Conservation (phyloP, 2,797 vertebrate species). For the Diplodus sargus region DNA sequence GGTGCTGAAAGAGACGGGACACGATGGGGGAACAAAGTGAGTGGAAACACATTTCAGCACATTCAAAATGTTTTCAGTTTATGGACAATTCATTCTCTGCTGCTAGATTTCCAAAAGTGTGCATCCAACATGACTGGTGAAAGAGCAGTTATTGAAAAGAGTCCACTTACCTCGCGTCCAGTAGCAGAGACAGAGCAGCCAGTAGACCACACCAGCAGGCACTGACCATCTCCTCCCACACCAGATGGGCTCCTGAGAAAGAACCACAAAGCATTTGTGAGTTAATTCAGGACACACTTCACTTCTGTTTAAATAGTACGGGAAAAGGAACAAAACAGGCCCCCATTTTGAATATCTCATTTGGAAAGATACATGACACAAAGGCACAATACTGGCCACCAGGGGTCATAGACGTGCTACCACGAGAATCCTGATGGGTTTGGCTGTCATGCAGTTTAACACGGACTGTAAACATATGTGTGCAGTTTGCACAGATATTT, state of each 20-base stretch:
- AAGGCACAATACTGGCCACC: conserved; percentile 10
- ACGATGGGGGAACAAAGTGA: neutral
- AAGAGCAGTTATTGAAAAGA: neutral
- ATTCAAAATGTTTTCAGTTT: neutral
- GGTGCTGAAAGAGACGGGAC: conserved; percentile 84
- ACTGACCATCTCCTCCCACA: conserved; percentile 99
- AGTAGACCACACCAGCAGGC: conserved; percentile 98
- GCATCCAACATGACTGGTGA: neutral
- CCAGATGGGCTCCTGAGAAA: conserved; percentile 89
- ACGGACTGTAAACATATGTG: neutral
- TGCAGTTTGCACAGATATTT: neutral
- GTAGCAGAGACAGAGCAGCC: conserved; percentile 94
- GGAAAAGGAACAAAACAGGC: neutral
- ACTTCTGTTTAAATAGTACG: neutral
- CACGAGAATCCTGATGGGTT: neutral
- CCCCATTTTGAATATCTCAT: neutral
- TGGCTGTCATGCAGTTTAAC: neutral
- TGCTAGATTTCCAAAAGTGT: neutral
- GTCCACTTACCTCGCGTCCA: conserved; percentile 94
- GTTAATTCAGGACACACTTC: neutral
- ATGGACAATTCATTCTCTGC: neutral
- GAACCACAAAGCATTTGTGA: conserved; percentile 22
- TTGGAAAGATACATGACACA: neutral
- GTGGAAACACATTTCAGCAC: neutral
- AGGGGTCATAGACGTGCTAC: conserved; percentile 24